Conservation (phyloP, 2,888 invertebrate species). For the Dilophus febrilis region DNA sequence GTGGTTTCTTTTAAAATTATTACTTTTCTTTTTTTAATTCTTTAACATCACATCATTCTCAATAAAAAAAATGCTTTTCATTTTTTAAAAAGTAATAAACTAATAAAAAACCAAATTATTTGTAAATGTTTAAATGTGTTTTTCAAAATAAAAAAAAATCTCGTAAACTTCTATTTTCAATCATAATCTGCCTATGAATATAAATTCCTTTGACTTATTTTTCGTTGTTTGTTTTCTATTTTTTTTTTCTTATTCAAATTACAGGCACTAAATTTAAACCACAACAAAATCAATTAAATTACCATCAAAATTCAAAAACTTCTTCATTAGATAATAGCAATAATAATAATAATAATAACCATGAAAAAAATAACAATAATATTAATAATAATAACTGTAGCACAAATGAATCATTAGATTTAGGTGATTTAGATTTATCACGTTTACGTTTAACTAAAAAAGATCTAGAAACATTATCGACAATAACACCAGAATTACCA, state of each 20-base stretch:
- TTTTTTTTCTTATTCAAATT: slow-evolving; percentile 1
- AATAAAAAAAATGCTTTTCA: too few species aligned
- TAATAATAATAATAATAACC: neutral
- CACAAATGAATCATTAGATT: slow-evolving; percentile 28
- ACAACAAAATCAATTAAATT: neutral
- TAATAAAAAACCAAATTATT: too few species aligned
- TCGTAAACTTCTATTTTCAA: too few species aligned
- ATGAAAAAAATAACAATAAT: too few species aligned
- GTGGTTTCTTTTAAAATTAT: too few species aligned
- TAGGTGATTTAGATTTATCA: slow-evolving; percentile 48
- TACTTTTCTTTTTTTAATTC: too few species aligned
- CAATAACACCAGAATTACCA: slow-evolving; percentile 51
- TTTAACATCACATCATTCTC: too few species aligned
- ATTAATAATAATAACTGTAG: neutral
- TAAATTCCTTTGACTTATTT: too few species aligned
- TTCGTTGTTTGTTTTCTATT: neutral
- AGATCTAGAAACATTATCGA: slow-evolving; percentile 50
- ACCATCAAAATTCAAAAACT: slow-evolving; percentile 3
- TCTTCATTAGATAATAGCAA: slow-evolving; percentile 1
- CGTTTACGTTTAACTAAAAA: slow-evolving; percentile 50
- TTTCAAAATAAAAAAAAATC: too few species aligned
- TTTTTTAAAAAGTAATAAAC: too few species aligned
- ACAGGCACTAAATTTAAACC: slow-evolving; percentile 8
- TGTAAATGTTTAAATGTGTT: too few species aligned
- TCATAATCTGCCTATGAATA: too few species aligned